Percentiles rank a stretch among this genome's conserved stretches.
phyloP scores from a whole-genome alignment of 2,113 vertebrate species.

The Gobius niger region DNA sequence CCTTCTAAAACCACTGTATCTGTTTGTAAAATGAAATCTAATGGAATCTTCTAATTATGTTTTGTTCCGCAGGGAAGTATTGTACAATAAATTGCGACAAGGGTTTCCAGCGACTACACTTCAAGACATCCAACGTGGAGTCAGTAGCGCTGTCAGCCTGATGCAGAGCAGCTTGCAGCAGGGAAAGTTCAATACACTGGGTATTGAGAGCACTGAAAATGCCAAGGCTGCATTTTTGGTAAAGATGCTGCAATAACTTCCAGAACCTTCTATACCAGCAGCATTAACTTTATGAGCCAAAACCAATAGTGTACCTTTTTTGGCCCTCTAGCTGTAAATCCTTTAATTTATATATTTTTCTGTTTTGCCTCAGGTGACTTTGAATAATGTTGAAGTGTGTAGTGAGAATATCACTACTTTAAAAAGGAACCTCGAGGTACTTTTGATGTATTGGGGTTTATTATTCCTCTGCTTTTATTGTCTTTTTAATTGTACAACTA shows the following conservation, averaged over 20 bases:
- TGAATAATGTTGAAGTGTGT: slow-evolving; percentile 96
- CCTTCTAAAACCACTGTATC: no score
- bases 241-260: background rate
- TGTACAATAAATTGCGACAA: slow-evolving; percentile 89
- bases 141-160: slow-evolving; percentile 96
- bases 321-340: no score
- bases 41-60: no score
- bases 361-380: slow-evolving; percentile 81
- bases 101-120: slow-evolving; percentile 95
- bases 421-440: slow-evolving; percentile 95
- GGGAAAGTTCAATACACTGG: slow-evolving; percentile 94
- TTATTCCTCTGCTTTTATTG: background rate
- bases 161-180: slow-evolving; percentile 99
- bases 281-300: no score
- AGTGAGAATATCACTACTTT: slow-evolving; percentile 96
- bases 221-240: slow-evolving; percentile 97
- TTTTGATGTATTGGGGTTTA: background rate
- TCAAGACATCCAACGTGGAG: slow-evolving; percentile 95
- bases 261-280: no score
- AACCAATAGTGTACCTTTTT: no score
- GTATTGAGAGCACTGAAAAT: slow-evolving; percentile 91
- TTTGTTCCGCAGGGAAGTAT: slow-evolving; percentile 81
- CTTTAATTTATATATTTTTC: background rate
- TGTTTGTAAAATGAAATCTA: no score
- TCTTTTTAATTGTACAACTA: background rate